phyloP scores from a whole-genome alignment of 1,140 invertebrate species.

The Leptopilina boulardi region DNA sequence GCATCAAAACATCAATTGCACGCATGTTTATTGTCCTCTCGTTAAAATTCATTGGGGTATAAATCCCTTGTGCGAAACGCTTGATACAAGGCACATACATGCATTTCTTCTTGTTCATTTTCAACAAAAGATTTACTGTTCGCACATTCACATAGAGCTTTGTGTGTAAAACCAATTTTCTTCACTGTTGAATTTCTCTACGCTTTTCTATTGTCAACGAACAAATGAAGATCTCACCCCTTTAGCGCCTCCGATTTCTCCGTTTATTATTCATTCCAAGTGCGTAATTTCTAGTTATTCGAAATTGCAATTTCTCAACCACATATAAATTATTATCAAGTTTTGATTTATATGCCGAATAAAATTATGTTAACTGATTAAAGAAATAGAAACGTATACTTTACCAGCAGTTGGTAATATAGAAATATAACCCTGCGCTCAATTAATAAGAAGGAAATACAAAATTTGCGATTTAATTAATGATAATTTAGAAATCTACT shows the following conservation, averaged over 20 bases:
- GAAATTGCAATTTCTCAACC: background rate
- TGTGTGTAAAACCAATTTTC: slow-evolving; percentile 4
- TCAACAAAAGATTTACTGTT: slow-evolving; percentile 10
- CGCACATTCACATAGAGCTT: background rate
- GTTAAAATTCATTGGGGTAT: background rate
- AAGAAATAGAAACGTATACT: no score
- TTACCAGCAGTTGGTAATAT: no score
- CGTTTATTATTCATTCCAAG: background rate
- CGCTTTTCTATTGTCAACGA: background rate
- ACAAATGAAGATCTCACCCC: background rate
- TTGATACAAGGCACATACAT: background rate
- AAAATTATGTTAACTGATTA: no score
- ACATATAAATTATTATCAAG: no score
- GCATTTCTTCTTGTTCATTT: background rate
- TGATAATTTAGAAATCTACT: no score
- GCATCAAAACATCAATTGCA: background rate
- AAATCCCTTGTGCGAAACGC: background rate
- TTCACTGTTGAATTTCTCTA: background rate
- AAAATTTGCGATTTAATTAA: no score
- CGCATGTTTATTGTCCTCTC: background rate
- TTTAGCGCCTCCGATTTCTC: no score
- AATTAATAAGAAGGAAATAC: no score
- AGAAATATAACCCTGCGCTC: no score
- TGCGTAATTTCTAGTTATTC: background rate
- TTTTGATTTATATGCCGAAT: no score